Base-by-base conservation (phyloP, 2,113 vertebrate species). In the Leptosomus discolor region DNA sequence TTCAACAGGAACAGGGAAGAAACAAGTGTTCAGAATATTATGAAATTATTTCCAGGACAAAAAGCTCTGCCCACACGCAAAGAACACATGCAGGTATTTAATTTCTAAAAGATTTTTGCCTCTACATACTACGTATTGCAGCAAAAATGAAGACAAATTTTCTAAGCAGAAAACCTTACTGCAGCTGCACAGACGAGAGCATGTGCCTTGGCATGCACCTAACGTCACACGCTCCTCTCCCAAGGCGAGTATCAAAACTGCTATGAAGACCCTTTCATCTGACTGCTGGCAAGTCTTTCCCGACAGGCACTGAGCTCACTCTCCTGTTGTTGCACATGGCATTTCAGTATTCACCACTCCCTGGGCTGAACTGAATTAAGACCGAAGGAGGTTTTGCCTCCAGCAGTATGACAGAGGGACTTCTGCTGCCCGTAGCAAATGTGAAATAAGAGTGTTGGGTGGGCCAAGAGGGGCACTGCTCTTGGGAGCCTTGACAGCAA, bases 141-240 rank as follows among this genome's bases (percentile, higher is more conserved):
- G 27, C 15, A 80, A 77, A 82, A 90, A 45, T 14, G 5, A 73
- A 69, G 14, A 51, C 11, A 4, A 29, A 24, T 91, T 84, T 88
- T 84, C 46, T 10, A 63, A 78, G 56, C 37, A 68, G 41, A 80
- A 92, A 84, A 79, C 34, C 36, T 37, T 67, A 26, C 10, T 57
- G 65, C 43, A 85, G 65, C 67, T 65, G 71, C 70, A 61, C 32
- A 85, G 70, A n/a, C 20, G 65, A n/a, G 67, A 58, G 16, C 27
- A 37, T 0, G 14, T 14, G 18, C 7, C 18, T 43, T 1, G 54
- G 64, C 41, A 61, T 0, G 3, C 45, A 39, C 34, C 0, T 3
- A 37, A 43, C 27, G 2, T 39, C 50, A 56, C 26, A 34, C 41
- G 51, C 43, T 73, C 45, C 37, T 87, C 69, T 91, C 22, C 57